Evolutionary conservation across 2,888 invertebrate genomes (phyloP), one percentile per base, ranked within the genome.

Genomic region (Melieria omissa): DNA sequence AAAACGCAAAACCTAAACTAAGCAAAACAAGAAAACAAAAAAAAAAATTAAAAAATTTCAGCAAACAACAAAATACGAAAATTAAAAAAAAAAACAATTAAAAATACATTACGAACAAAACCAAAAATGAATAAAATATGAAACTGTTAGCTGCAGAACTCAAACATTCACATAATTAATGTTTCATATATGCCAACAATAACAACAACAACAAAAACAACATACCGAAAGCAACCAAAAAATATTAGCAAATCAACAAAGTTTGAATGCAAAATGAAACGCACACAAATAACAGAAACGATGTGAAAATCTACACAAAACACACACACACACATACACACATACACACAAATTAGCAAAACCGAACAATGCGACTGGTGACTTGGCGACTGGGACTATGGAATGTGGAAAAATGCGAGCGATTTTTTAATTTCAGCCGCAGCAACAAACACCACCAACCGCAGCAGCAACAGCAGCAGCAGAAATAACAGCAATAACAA

Each of bases 1-100:
- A 80, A 78, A 78, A 80, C 78, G 80, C 78, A 79, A 77, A 78
- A 78, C 70, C 54, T 55, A 75, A 72, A 76, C 70, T 55, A 77
- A 78, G 77, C 75, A 78, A 52, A 66, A 64, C 68, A 68, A 75
- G 8, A 58, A 72, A 67, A 64, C 29, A 72, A 72, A 71, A 29
- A n/a, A 55, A 68, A 62, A 70, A 72, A 75, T 75, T 66, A 64
- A 69, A 66, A 66, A n/a, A 60, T 57, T 7, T 65, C 58, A 29
- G 60, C 68, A 71, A 57, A 44, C 60, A 60, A 64, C 66, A 71
- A 64, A 58, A 29, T 54, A 55, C 42, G 65, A 54, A 8, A 62
- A 65, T 65, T n/a, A 47, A 12, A 73, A n/a, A 72, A 72, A 49
- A 60, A 62, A 73, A 64, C 16, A 54, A 63, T 42, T 41, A 66